A percentile compares a stretch with the other conserved stretches of the same genome.
Conservation (phyloP, 1,140 invertebrate species). For the Agrypnia vestita region DNA sequence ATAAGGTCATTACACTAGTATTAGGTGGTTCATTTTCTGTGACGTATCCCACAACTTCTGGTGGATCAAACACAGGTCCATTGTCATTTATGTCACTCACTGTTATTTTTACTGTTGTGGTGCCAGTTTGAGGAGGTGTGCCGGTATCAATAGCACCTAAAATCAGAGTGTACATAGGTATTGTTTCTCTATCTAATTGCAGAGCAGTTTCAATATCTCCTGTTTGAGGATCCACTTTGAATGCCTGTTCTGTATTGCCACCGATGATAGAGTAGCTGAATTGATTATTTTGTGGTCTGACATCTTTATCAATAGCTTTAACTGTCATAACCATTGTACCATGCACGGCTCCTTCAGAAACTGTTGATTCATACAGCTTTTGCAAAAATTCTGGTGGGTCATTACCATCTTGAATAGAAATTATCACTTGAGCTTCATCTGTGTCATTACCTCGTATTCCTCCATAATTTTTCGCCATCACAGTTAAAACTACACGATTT, state of each 20-base stretch:
- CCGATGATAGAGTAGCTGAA: conserved; percentile 93
- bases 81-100: conserved; percentile 95
- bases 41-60: conserved; percentile 82
- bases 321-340: conserved; percentile 86
- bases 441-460: conserved; percentile 95
- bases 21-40: conserved; percentile 91
- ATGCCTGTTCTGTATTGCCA: conserved; percentile 87
- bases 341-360: conserved; percentile 84
- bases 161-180: conserved; percentile 84
- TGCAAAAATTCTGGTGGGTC: conserved; percentile 94
- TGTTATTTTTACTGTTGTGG: conserved; percentile 83
- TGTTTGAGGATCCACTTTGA: conserved; percentile 90
- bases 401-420: conserved; percentile 95
- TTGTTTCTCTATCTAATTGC: conserved; percentile 87
- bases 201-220: conserved; percentile 87
- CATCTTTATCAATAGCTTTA: conserved; percentile 92
- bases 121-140: conserved; percentile 89
- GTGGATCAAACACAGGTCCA: conserved; percentile 86
- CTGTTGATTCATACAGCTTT: conserved; percentile 80
- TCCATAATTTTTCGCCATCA: conserved; percentile 95
- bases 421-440: conserved; percentile 93
- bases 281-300: conserved; percentile 91
- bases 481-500: conserved; percentile 90
- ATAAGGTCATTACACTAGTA: conserved; percentile 87
- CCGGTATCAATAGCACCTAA: conserved; percentile 94